Evolutionary conservation across 2,797 vertebrate genomes (phyloP).

Genomic region (Heliangelus exortis): DNA sequence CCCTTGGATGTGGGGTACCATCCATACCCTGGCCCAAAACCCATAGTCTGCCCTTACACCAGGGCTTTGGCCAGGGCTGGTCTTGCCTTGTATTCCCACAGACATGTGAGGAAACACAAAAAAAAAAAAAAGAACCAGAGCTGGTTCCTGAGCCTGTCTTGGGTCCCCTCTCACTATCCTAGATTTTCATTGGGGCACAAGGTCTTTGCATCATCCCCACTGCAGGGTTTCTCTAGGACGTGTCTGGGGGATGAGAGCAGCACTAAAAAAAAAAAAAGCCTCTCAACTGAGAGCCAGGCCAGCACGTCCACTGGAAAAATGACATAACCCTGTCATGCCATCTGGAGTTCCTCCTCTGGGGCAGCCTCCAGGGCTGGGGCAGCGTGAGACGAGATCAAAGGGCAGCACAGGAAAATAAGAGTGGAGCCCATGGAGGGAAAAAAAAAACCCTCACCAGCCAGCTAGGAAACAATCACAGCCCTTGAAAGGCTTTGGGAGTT

Average conservation of each 20-base stretch:
- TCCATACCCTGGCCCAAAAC: neutral
- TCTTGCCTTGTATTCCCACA: fast-evolving
- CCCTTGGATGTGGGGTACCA: neutral
- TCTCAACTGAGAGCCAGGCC: neutral
- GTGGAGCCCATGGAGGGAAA: slow-evolving; percentile 25
- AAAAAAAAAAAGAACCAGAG: neutral
- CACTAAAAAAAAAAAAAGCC: slow-evolving; percentile 31
- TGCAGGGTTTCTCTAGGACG: neutral
- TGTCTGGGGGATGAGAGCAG: neutral
- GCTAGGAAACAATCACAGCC: neutral
- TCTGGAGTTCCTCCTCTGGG: slow-evolving; percentile 57
- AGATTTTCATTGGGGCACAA: neutral
- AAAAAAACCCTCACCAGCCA: neutral
- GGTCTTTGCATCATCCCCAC: neutral
- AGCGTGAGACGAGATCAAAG: slow-evolving; percentile 59
- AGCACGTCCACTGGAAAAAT: slow-evolving; percentile 65
- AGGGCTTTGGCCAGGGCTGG: neutral
- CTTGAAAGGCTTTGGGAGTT: neutral
- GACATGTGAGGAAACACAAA: neutral
- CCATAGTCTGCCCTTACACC: neutral
- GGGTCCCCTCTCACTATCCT: neutral
- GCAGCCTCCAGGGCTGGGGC: neutral
- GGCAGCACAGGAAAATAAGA: slow-evolving; percentile 38
- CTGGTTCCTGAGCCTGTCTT: neutral
- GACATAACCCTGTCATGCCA: slow-evolving; percentile 54